Evolutionary conservation across 1,140 invertebrate species (phyloP), one percentile per base, ranked within the genome.

Genomic region (Ooceraea biroi): DNA sequence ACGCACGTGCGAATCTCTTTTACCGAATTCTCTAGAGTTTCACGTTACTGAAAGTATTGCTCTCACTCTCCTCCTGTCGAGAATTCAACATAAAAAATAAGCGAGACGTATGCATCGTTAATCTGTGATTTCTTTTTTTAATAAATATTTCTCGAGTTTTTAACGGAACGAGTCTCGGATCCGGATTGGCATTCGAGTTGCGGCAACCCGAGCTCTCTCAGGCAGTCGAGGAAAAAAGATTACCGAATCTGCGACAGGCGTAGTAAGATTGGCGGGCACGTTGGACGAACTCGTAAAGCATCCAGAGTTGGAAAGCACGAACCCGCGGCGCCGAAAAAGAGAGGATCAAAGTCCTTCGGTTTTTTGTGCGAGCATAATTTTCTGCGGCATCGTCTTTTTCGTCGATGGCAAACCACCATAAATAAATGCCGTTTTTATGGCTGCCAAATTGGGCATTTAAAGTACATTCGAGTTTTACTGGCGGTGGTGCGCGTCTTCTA

Each of bases 401-500:
- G 90, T 86, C 87, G 90, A 93, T 91, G 93, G 82, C 91, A 85
- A 92, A 91, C 88, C 84, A 91, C 89, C 93, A 92, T 94, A 94
- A 94, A 94, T 94, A 94, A 94, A 94, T 93, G 93, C 92, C 94
- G 92, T 92, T 94, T 94, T 94, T 94, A 94, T 92, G 92, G 91
- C 93, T 93, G 92, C 92, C 91, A 94, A 94, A 94, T 94, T 94
- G 94, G 93, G 91, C 93, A 91, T 93, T 94, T 94, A 94, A 94
- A 93, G 83, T 87, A 74, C 55, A 58, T 80, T 77, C 82, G 66
- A 30, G 60, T 89, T 92, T 91, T 91, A 86, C 88, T 85, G 85
- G 72, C 83, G 61, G 80, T 58, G 63, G 84, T 82, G 85, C 86
- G 78, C 83, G 7, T 72, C 12, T 57, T 87, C 85, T 57, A 73